phyloP scores from a whole-genome alignment of 2,797 vertebrate species.

The Brotula barbata region DNA sequence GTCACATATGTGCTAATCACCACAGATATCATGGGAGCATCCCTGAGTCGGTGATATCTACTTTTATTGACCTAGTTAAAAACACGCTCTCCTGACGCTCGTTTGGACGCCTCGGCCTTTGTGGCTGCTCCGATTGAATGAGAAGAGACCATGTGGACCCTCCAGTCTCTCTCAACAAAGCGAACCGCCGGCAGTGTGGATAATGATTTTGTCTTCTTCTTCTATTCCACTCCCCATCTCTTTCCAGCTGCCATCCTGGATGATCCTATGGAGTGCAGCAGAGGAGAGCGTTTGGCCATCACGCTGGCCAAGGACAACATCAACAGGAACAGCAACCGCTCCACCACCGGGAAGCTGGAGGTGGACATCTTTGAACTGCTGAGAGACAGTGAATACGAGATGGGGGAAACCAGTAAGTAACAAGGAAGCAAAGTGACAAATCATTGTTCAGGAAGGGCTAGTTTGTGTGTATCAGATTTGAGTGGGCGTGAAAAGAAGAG shows the following conservation, averaged over 20 bases:
- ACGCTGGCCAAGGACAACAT: conserved; percentile 97
- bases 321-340: conserved; percentile 91
- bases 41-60: conserved; percentile 18
- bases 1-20: conserved; percentile 50
- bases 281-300: conserved; percentile 97
- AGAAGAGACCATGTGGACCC: neutral
- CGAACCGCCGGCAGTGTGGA: conserved; percentile 20
- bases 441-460: neutral
- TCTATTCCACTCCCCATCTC: neutral
- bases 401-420: conserved; percentile 96
- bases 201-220: conserved; percentile 10
- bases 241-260: conserved; percentile 93
- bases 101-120: neutral
- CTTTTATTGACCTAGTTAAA: conserved; percentile 27
- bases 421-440: neutral
- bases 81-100: conserved; percentile 4
- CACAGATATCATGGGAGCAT: conserved; percentile 33
- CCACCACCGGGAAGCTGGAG: conserved; percentile 91
- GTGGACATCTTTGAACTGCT: conserved; percentile 99
- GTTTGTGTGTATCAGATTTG: neutral
- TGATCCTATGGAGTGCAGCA: conserved; percentile 99
- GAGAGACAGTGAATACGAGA: conserved; percentile 98
- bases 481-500: conserved; percentile 1
- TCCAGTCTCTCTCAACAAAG: neutral
- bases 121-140: conserved; percentile 14